Conservation (phyloP, 2,888 invertebrate species). For the Argyresthia goedartella region DNA sequence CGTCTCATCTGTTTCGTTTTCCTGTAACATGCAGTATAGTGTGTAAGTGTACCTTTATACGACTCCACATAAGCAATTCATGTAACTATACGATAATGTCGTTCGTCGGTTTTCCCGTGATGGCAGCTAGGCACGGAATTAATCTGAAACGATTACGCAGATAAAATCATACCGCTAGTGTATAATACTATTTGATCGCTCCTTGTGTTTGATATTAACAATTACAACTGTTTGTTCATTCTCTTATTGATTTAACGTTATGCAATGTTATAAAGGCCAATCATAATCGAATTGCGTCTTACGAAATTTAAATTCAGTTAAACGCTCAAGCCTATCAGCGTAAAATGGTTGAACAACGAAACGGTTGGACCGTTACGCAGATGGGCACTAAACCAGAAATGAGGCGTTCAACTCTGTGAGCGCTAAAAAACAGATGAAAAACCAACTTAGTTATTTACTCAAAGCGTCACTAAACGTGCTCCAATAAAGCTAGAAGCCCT, state of each 20-base stretch:
- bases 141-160: conserved; percentile 46
- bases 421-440: conserved; percentile 22
- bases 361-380: conserved; percentile 11
- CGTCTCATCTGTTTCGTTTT: no score
- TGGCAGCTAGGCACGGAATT: conserved; percentile 27
- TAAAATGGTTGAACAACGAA: conserved; percentile 13
- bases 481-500: conserved; percentile 28
- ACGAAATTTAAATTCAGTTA: neutral
- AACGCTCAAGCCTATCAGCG: neutral
- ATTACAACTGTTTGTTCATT: no score
- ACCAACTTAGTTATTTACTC: conserved; percentile 30
- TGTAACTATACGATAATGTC: no score
- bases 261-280: no score
- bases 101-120: neutral
- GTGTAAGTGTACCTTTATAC: no score
- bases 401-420: conserved; percentile 20
- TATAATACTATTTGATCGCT: conserved; percentile 27
- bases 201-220: no score
- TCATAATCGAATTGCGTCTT: neutral
- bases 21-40: no score
- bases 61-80: no score
- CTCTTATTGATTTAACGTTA: no score
- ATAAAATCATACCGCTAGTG: conserved; percentile 40
- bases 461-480: conserved; percentile 40
- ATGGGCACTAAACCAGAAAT: conserved; percentile 3